These are phyloP conservation scores for Elmis aenea DNA, from an alignment of 2,888 invertebrate genomes.

Conservation along the genomic window DNA sequence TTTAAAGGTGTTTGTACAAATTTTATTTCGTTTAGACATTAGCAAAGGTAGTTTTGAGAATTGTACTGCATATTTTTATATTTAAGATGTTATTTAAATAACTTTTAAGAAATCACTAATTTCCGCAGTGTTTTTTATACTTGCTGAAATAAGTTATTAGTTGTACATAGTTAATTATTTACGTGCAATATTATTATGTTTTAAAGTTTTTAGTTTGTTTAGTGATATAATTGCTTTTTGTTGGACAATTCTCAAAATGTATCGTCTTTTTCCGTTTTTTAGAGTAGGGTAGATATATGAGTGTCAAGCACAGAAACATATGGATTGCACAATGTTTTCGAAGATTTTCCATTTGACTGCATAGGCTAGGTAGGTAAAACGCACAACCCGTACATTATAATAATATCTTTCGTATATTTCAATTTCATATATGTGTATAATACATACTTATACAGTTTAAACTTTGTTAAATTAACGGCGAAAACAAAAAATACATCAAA, in stretches of 20 bases:
- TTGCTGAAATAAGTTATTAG: background rate
- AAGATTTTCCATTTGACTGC: conserved; percentile 6
- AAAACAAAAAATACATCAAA: too few species aligned
- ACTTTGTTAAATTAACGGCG: too few species aligned
- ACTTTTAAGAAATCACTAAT: conserved; percentile 11
- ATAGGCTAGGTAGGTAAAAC: conserved; percentile 6
- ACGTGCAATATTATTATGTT: conserved; percentile 1
- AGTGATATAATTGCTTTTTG: conserved; percentile 3
- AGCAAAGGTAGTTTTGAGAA: conserved; percentile 11
- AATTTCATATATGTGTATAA: too few species aligned
- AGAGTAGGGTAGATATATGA: too few species aligned
- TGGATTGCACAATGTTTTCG: conserved; percentile 6
- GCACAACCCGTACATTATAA: conserved; percentile 9
- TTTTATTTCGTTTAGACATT: conserved; percentile 11
- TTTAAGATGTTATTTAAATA: conserved; percentile 7
- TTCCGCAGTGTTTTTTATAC: conserved; percentile 5
- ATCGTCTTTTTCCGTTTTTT: conserved; percentile 1
- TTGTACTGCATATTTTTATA: conserved; percentile 12
- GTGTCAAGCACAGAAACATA: conserved; percentile 9
- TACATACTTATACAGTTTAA: too few species aligned
- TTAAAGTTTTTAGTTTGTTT: conserved; percentile 3
- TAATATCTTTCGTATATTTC: too few species aligned
- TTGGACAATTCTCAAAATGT: conserved; percentile 3
- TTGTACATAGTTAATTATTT: background rate
- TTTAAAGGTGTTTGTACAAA: conserved; percentile 22